Conservation (phyloP, 2,888 invertebrate genomes). For the Drosophila parthenogenetica region DNA sequence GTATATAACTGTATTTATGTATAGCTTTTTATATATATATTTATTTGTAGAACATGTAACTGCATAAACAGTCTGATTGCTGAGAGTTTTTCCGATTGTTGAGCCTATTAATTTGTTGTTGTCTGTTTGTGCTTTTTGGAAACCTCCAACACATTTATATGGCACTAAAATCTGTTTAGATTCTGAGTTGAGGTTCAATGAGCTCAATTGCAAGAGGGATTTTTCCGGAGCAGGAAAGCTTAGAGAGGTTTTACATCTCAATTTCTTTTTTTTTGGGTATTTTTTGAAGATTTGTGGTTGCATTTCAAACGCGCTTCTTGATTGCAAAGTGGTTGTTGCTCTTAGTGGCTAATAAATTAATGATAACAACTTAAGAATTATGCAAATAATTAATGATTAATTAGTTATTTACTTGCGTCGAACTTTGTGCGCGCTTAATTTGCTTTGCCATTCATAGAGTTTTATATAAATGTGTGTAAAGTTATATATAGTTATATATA, state of each 20-base stretch:
- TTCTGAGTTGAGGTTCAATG: conserved; percentile 59
- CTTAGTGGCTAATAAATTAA: conserved; percentile 72
- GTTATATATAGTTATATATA: conserved; percentile 17
- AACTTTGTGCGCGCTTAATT: conserved; percentile 49
- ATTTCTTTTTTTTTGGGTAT: conserved; percentile 6
- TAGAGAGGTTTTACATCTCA: conserved; percentile 45
- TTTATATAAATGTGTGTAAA: conserved; percentile 20
- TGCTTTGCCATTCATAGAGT: conserved; percentile 17
- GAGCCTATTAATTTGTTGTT: conserved; percentile 48
- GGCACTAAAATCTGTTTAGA: conserved; percentile 76
- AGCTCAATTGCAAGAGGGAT: conserved; percentile 29
- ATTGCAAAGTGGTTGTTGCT: conserved; percentile 60
- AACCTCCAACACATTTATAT: conserved; percentile 69
- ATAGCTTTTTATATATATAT: conserved; percentile 33
- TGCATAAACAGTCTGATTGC: conserved; percentile 48
- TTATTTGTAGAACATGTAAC: conserved; percentile 50
- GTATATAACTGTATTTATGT: conserved; percentile 39
- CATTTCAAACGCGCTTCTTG: conserved; percentile 44
- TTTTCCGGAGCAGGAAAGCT: conserved; percentile 31
- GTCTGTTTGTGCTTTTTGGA: conserved; percentile 23
- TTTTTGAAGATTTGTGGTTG: conserved; percentile 32
- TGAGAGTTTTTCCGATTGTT: conserved; percentile 31
- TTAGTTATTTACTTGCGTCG: conserved; percentile 58
- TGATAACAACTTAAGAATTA: conserved; percentile 74
- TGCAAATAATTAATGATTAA: conserved; percentile 61